Conservation (phyloP, 1,140 invertebrate genomes). For the Galleria mellonella region DNA sequence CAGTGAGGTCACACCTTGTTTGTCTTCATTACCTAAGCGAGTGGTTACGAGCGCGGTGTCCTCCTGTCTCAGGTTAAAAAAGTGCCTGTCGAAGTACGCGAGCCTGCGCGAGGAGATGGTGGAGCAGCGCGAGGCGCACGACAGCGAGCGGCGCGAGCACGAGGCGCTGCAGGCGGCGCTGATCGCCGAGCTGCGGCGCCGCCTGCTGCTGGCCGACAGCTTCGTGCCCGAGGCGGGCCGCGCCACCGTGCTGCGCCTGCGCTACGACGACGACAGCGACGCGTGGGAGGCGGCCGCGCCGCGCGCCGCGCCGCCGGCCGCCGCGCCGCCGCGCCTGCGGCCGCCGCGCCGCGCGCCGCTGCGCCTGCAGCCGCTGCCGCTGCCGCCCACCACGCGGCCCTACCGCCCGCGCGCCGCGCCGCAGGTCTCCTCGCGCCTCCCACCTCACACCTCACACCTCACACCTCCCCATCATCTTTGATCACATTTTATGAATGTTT, state of each 20-base stretch:
- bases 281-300: slow-evolving; percentile 81
- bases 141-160: slow-evolving; percentile 82
- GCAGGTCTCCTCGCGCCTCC: too few relatives aligned
- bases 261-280: slow-evolving; percentile 93
- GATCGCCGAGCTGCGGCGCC: slow-evolving; percentile 81
- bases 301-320: slow-evolving; percentile 74
- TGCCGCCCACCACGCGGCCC: slow-evolving; percentile 45
- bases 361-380: slow-evolving; percentile 81
- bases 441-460: too few relatives aligned
- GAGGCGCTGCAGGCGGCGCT: slow-evolving; percentile 63
- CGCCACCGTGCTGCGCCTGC: slow-evolving; percentile 85
- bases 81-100: slow-evolving; percentile 60
- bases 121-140: slow-evolving; percentile 65
- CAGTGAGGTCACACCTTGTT: too few relatives aligned
- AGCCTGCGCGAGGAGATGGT: slow-evolving; percentile 63
- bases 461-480: too few relatives aligned
- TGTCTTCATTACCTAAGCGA: too few relatives aligned
- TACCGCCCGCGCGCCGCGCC: slow-evolving; percentile 64
- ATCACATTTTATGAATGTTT: too few relatives aligned
- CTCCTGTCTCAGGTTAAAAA: slow-evolving; percentile 72
- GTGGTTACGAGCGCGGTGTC: slow-evolving; percentile 67
- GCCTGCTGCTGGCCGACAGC: slow-evolving; percentile 94
- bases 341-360: slow-evolving; percentile 79
- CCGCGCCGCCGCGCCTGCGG: slow-evolving; percentile 84
- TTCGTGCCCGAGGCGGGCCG: slow-evolving; percentile 96